Evolutionary conservation across 2,888 invertebrate genomes (phyloP).

Genomic region (Eupithecia subfuscata): DNA sequence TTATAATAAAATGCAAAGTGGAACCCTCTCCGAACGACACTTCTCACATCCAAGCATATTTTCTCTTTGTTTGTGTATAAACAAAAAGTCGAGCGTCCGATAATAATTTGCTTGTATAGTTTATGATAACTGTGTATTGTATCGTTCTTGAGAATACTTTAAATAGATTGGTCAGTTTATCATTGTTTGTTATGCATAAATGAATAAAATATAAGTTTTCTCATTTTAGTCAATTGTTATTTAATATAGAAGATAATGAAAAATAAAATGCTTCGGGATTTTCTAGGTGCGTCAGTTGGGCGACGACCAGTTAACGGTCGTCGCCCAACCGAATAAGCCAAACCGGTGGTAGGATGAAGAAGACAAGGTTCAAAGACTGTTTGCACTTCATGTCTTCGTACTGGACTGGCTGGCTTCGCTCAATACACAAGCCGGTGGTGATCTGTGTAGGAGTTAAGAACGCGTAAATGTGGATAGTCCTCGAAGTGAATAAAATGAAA

Average conservation of each 20-base stretch:
- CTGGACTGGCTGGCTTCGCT: too few relatives aligned
- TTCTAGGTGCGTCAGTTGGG: neutral
- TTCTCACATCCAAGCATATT: neutral
- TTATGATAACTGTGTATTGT: neutral
- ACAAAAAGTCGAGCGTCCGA: conserved; percentile 39
- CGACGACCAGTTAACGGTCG: neutral
- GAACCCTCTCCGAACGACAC: neutral
- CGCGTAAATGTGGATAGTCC: too few relatives aligned
- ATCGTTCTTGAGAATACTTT: neutral
- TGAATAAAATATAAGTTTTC: neutral
- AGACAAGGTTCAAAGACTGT: too few relatives aligned
- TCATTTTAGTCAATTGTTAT: neutral
- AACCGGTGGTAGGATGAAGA: too few relatives aligned
- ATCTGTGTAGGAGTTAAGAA: too few relatives aligned
- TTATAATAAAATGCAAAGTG: neutral
- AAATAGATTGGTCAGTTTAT: neutral
- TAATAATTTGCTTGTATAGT: conserved; percentile 40
- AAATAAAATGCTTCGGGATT: neutral
- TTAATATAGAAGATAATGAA: neutral
- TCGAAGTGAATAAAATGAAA: too few relatives aligned
- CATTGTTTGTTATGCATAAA: neutral
- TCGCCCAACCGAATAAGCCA: too few relatives aligned
- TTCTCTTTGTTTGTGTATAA: conserved; percentile 33
- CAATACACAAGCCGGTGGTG: too few relatives aligned
- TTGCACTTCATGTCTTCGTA: too few relatives aligned